A percentile compares a stretch with the other conserved stretches of the same genome.
These are phyloP conservation scores for Sycobia sp. DNA, from an alignment of 1,140 invertebrate genomes.

Conservation along the genomic window DNA sequence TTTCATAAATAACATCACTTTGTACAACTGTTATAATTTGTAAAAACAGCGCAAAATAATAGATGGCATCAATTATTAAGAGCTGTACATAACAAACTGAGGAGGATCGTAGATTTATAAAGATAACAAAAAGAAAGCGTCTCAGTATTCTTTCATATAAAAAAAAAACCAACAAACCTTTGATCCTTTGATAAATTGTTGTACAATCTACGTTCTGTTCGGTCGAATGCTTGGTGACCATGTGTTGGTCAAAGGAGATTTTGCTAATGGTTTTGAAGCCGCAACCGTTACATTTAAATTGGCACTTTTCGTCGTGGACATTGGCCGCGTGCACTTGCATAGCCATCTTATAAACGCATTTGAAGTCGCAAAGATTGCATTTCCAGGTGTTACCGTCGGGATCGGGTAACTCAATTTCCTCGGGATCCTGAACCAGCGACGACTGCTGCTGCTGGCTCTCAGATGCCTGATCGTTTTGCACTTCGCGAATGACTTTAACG, in stretches of 20 bases:
- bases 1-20: too few species aligned
- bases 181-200: slow-evolving; percentile 52
- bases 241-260: slow-evolving; percentile 66
- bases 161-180: too few species aligned
- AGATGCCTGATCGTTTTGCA: slow-evolving; percentile 50
- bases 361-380: slow-evolving; percentile 71
- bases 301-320: slow-evolving; percentile 67
- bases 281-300: slow-evolving; percentile 72
- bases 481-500: slow-evolving; percentile 65
- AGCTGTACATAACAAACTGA: too few species aligned
- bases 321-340: slow-evolving; percentile 65
- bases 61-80: too few species aligned
- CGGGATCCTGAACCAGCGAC: slow-evolving; percentile 36
- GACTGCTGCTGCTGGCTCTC: slow-evolving; percentile 23
- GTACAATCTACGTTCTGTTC: slow-evolving; percentile 48
- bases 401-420: slow-evolving; percentile 43
- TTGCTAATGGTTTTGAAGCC: slow-evolving; percentile 64
- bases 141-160: too few species aligned
- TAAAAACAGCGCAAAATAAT: too few species aligned
- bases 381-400: slow-evolving; percentile 68
- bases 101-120: too few species aligned
- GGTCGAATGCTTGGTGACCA: slow-evolving; percentile 58
- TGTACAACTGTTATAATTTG: too few species aligned
- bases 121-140: too few species aligned
- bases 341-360: slow-evolving; percentile 66